These are phyloP conservation scores for Hippoglossus stenolepis DNA, from an alignment of 2,113 vertebrate genomes.

Conservation along the genomic window DNA sequence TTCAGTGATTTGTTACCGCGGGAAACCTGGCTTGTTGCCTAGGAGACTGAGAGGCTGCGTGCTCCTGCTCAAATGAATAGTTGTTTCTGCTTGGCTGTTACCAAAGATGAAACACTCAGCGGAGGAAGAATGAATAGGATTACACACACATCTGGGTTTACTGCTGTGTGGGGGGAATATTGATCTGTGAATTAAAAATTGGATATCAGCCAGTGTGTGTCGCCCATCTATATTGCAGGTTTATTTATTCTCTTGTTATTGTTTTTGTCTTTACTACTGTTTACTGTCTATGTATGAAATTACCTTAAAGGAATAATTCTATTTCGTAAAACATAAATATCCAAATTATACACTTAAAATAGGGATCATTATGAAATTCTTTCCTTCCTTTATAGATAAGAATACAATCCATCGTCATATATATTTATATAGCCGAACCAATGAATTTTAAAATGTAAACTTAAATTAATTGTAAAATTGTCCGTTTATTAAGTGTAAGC, in stretches of 20 bases:
- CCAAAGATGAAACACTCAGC: slow-evolving; percentile 34
- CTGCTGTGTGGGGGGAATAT: slow-evolving; percentile 4
- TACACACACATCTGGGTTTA: not conserved
- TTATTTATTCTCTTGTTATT: slow-evolving; percentile 22
- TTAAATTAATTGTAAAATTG: no score
- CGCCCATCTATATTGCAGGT: not conserved
- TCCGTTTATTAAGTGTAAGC: no score
- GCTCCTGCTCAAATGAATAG: slow-evolving; percentile 46
- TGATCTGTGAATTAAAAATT: slow-evolving; percentile 28
- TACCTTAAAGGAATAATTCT: not conserved
- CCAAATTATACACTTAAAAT: not conserved
- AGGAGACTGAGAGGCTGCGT: slow-evolving; percentile 67
- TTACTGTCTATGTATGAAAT: not conserved
- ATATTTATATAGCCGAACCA: no score
- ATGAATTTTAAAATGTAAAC: no score
- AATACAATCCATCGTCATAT: no score
- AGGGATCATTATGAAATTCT: no score
- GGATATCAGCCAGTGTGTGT: slow-evolving; percentile 17
- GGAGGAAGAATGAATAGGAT: slow-evolving; percentile 14
- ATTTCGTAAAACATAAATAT: not conserved
- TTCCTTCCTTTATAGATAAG: no score
- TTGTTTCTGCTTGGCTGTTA: slow-evolving; percentile 37
- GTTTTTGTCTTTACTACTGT: slow-evolving; percentile 13
- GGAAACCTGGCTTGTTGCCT: slow-evolving; percentile 77
- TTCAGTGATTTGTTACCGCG: slow-evolving; percentile 61